Base-by-base conservation (phyloP, 2,797 vertebrate species). In the Crypturellus tataupa region DNA sequence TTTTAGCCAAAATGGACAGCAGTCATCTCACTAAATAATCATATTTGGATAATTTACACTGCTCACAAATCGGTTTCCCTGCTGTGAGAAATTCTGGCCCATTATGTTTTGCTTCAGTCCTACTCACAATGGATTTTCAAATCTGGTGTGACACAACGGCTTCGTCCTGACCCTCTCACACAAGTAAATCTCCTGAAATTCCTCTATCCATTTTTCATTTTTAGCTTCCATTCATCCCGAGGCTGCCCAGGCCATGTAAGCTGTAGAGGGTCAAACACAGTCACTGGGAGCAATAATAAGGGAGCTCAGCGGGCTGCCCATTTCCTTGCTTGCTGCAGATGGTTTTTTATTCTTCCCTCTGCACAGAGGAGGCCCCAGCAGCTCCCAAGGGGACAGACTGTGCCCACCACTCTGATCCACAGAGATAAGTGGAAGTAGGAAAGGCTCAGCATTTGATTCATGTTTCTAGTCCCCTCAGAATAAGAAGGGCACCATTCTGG, bases 11-110 rank as follows among this genome's bases (percentile, higher is more conserved):
- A 93, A 81, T 23, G 68, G 67, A 35, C 44, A 58, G 37, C 27
- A 46, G 68, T 82, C 67, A 77, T 56, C 46, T 59, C 49, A n/a
- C 20, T 93, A 94, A 94, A 93, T 79, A 87, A 51, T 76, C 44
- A 70, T 56, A 20, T n/a, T 35, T 40, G 47, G 53, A 70, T 68
- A 75, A 49, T 80, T 95, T 77, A 40, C 42, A 40, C 47, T 86
- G 44, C 56, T 81, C 53, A 84, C 71, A 24, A 35, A 83, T 63
- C 63, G 55, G n/a, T n/a, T 84, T 85, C 47, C 86, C 59, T 67
- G 73, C 82, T 85, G 60, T 60, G 60, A 84, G 62, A 81, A 91
- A 87, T 92, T 87, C 47, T 62, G 71, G 53, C 21, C 49, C 14
- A 37, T 81, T 86, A 29, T n/a, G 37, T 82, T 93, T 92, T 88